Evolutionary conservation across 2,888 invertebrate species (phyloP).

Genomic region (Lasioglossum morio): DNA sequence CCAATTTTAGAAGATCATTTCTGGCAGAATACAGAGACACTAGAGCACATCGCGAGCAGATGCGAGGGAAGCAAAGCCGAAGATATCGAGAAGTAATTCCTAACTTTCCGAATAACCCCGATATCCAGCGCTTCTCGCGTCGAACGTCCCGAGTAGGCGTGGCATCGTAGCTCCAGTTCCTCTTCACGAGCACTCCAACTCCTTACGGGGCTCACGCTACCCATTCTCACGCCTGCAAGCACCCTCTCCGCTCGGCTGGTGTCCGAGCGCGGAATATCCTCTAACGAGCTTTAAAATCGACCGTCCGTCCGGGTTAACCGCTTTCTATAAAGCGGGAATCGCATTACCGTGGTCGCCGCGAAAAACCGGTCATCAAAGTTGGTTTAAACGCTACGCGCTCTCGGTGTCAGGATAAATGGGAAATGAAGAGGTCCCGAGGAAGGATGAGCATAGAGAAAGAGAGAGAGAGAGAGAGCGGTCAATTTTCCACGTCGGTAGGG

Average conservation of each 20-base stretch:
- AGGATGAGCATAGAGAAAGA: not conserved
- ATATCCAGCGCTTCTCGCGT: not conserved
- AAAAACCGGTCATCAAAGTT: constrained; percentile 1
- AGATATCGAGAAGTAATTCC: not conserved
- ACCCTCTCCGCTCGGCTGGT: not conserved
- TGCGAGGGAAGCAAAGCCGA: not conserved
- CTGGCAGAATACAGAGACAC: too few species aligned
- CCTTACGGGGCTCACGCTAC: not conserved
- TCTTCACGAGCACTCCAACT: not conserved
- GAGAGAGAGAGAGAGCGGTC: not conserved
- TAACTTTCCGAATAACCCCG: not conserved
- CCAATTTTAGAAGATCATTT: not conserved
- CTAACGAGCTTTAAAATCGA: constrained; percentile 15
- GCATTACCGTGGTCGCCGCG: not conserved
- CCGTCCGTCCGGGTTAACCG: constrained; percentile 27
- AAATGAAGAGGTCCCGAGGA: constrained; percentile 24
- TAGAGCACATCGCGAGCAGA: too few species aligned
- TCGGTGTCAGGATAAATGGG: constrained; percentile 7
- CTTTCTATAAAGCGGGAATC: constrained; percentile 19
- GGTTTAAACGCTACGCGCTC: not conserved
- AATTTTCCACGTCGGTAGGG: not conserved
- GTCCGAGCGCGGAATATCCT: not conserved
- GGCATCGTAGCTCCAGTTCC: not conserved
- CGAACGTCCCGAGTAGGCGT: not conserved
- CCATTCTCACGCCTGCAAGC: not conserved